These are phyloP conservation scores for Oegoconia quadripuncta DNA, from an alignment of 2,888 invertebrate genomes.

Conservation along the genomic window DNA sequence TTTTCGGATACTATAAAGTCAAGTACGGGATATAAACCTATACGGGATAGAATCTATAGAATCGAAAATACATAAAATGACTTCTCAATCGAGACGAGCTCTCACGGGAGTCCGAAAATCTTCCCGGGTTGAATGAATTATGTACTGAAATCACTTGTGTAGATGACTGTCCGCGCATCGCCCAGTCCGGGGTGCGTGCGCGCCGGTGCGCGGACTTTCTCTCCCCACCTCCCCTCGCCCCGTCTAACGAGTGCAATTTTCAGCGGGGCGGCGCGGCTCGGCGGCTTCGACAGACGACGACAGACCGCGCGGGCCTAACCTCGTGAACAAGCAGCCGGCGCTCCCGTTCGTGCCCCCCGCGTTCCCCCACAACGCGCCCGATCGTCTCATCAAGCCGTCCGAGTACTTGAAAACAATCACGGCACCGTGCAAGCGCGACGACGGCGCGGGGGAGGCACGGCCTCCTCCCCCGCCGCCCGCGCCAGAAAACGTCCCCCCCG, in stretches of 20 bases:
- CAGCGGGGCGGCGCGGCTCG: conserved; percentile 69
- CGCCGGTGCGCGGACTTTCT: conserved; percentile 65
- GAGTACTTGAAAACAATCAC: conserved; percentile 93
- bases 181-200: conserved; percentile 45
- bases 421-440: conserved; percentile 77
- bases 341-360: conserved; percentile 95
- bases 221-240: conserved; percentile 43
- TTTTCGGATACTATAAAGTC: too few species aligned
- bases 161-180: conserved; percentile 15
- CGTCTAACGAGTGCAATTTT: conserved; percentile 38
- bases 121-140: background rate
- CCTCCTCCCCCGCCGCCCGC: conserved; percentile 77
- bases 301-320: conserved; percentile 79
- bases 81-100: too few species aligned
- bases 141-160: background rate
- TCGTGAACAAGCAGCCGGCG: conserved; percentile 91
- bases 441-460: conserved; percentile 79
- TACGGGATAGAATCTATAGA: too few species aligned
- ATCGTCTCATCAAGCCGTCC: conserved; percentile 93
- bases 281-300: conserved; percentile 71
- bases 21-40: too few species aligned
- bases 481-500: conserved; percentile 45
- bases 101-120: background rate
- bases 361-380: conserved; percentile 89
- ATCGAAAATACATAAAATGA: too few species aligned